A percentile compares a stretch with the other conserved stretches of the same genome.
phyloP scores from a whole-genome alignment of 2,888 invertebrate species.

The Acleris literana region DNA sequence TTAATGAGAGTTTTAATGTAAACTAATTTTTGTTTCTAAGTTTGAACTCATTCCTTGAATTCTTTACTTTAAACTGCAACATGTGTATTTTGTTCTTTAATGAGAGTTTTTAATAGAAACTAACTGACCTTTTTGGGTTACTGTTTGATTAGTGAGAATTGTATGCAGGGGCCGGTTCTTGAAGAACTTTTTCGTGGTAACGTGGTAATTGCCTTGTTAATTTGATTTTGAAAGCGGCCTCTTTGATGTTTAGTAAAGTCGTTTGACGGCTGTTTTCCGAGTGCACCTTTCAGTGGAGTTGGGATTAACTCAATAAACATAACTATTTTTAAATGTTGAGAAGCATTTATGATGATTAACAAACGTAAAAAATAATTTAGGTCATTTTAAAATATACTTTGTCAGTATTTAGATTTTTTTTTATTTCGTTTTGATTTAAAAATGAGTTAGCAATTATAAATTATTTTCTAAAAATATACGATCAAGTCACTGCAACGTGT shows the following conservation, averaged over 20 bases:
- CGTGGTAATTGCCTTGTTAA: constrained; percentile 78
- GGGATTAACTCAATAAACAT: constrained; percentile 14
- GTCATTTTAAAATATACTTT: neutral
- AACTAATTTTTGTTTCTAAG: constrained; percentile 13
- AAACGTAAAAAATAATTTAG: neutral
- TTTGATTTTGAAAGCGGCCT: constrained; percentile 68
- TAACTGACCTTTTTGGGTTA: constrained; percentile 6
- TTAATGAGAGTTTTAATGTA: constrained; percentile 1
- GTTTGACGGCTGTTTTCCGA: constrained; percentile 66
- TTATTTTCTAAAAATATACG: no score
- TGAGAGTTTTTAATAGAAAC: neutral
- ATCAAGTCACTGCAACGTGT: no score
- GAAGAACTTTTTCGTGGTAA: constrained; percentile 65
- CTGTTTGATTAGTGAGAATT: constrained; percentile 47
- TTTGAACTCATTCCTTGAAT: neutral
- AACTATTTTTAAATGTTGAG: constrained; percentile 6
- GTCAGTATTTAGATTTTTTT: neutral
- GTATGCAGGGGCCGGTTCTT: constrained; percentile 54
- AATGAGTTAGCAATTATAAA: no score
- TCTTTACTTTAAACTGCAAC: constrained; percentile 2
- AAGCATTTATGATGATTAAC: constrained; percentile 7
- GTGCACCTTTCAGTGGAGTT: constrained; percentile 57
- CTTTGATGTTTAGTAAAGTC: constrained; percentile 68
- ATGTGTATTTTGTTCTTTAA: constrained; percentile 15
- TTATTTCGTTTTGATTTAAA: neutral